Evolutionary conservation across 1,140 invertebrate genomes (phyloP), one percentile per base, ranked within the genome.

Genomic region (Leucophenga varia): DNA sequence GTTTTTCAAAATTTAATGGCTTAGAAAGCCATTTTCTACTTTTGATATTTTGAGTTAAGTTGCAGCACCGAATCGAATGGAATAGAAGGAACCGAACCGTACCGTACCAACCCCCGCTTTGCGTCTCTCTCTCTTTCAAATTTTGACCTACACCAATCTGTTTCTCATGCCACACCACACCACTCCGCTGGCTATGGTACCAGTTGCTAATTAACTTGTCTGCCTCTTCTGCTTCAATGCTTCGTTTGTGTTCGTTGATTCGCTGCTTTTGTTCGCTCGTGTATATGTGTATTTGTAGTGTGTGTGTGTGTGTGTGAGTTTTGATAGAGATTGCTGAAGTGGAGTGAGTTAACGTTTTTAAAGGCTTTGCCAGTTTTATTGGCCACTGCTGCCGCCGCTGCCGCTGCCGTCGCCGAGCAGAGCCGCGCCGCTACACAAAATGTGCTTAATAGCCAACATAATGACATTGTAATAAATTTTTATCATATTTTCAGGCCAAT

Each of bases 1-100:
- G 9, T 38, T 65, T 59, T 59, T 50, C 54, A 54, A 64, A 68
- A 72, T 61, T 72, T 71, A 72, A 72, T 72, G 68, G 64, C 64
- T 57, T 64, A 68, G 68, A 72, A 72, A 72, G 59, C 68, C 56
- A 72, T 72, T 71, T 71, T 55, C 59, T 56, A 61, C 58, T 65
- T 43, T 17, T 16, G 22, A 10, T 10, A 10, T 10, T 5, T 25
- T 25, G 22, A 25, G 22, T 25, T 25, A 6, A 5, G 22, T 25
- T 25, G 5, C 22, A 10, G 10, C n/a, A n/a, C n/a, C n/a, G n/a
- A n/a, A n/a, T n/a, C n/a, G n/a, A n/a, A n/a, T n/a, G n/a, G n/a
- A n/a, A n/a, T n/a, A n/a, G n/a, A n/a, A n/a, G n/a, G n/a, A n/a
- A n/a, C n/a, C n/a, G n/a, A n/a, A n/a, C n/a, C n/a, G n/a, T n/a